Base-by-base conservation (phyloP, 2,888 invertebrate genomes). In the Ochropacha duplaris region DNA sequence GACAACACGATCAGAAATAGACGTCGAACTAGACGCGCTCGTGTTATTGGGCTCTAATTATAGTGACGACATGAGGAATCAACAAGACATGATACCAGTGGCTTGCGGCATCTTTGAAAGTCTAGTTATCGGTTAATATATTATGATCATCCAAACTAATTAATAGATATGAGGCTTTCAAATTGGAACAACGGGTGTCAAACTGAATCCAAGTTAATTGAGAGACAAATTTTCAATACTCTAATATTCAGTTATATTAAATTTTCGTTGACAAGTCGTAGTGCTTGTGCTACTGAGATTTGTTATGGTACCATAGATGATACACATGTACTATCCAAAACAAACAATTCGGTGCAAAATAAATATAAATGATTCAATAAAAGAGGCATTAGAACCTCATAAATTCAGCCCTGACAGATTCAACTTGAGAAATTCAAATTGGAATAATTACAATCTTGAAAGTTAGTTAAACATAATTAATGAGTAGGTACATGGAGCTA, bases 1-100 rank as follows among this genome's bases (percentile, higher is more conserved):
- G 86, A 76, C 86, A 87, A 80, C 87, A 83, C 81, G 69, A 69
- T 74, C 80, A 69, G 71, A 86, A 88, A 90, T 88, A 89, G 87
- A 84, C 69, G 64, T 68, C 68, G 66, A 71, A 76, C 76, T 84
- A 83, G 85, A 84, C 81, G 71, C 59, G 51, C 59, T 59, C 62
- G 59, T 65, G 72, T 66, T 73, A 71, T 67, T 61, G 65, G 67
- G 58, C 62, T 71, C 76, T 84, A 85, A 84, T 83, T 84, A 84
- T 86, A 86, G 83, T 72, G 71, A 67, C 72, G 73, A 79, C 74
- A 71, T 61, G 62, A 9, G 66, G 65, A 69, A 67, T 62, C 44
- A 44, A 44, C 44, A 44, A 19, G 59, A 65, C 57, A 50, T 19
- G 54, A 68, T 64, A 55, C 59, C 60, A 56, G 54, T 56, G 36